Evolutionary conservation across 2,113 vertebrate species (phyloP), one percentile per base, ranked within the genome.

Genomic region (Columbina picui): DNA sequence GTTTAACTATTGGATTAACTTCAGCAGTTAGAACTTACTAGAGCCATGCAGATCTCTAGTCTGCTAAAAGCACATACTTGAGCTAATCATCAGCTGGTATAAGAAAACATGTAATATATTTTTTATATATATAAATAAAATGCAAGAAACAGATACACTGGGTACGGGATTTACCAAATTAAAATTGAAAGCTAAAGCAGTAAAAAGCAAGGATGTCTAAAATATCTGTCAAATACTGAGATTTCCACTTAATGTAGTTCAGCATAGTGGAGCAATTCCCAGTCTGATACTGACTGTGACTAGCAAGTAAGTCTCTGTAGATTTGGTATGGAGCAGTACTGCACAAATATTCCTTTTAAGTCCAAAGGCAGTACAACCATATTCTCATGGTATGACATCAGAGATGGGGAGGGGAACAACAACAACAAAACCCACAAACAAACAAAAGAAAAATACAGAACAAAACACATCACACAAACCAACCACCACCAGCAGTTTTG

Each of bases 111-210:
- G 43, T 45, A 43, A 43, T 43, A 43, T 43, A 43, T 43, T 43
- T 41, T 41, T 18, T 5, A 30, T 2, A 27, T 0, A 23, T 7
- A 11, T 3, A 71, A 43, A 43, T 43, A 45, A 45, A 45, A 76
- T 1, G 9, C 0, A 8, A 71, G 9, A 39, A 84, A 47, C 12
- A 8, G 18, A 39, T 8, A 70, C 34, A 65, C 2, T 3, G 3
- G 6, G 20, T n/a, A 32, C 14, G 20, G 6, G 27, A 43, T 47
- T 81, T 50, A 75, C 15, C 8, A 41, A 79, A 57, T 14, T 27
- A 30, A 38, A 73, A 78, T 1, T 19, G 12, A 14, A 78, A 56
- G 15, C 26, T 25, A 5, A 23, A 59, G 87, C 4, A 84, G 14
- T 25, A 25, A 43, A 71, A 7, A 65, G 12, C 38, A 71, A 85